Conservation (phyloP, 2,113 vertebrate species). For the Hymenochirus boettgeri region DNA sequence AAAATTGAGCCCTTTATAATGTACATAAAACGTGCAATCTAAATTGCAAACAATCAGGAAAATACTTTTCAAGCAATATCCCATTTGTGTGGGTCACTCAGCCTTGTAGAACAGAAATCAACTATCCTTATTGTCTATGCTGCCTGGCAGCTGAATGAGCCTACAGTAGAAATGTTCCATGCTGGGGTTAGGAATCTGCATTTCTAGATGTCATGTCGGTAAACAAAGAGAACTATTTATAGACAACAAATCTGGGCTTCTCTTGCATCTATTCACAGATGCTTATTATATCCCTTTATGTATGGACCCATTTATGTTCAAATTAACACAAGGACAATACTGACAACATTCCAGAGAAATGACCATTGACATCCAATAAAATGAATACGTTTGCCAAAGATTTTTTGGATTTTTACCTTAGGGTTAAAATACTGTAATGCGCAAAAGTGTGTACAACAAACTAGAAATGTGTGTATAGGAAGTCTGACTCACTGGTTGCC, state of each 20-base stretch:
- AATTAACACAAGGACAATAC: not conserved
- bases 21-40: too few relatives aligned
- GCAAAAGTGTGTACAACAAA: too few relatives aligned
- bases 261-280: constrained; percentile 30
- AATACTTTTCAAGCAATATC: constrained; percentile 7
- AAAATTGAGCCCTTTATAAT: too few relatives aligned
- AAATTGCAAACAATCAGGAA: not conserved
- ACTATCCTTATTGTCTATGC: constrained; percentile 45
- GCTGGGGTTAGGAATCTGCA: constrained; percentile 41
- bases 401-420: too few relatives aligned
- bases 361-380: too few relatives aligned
- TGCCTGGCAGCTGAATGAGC: constrained; percentile 44
- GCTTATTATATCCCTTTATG: not conserved
- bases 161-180: constrained; percentile 24
- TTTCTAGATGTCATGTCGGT: constrained; percentile 49
- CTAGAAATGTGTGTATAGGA: too few relatives aligned
- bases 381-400: too few relatives aligned
- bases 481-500: too few relatives aligned
- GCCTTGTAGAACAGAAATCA: constrained; percentile 4
- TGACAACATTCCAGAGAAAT: not conserved
- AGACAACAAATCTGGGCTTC: not conserved
- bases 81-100: not conserved
- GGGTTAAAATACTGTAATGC: too few relatives aligned
- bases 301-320: not conserved
- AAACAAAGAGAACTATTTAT: constrained; percentile 53